Conservation (phyloP, 2,113 vertebrate genomes). For the Paracanthobrama guichenoti region DNA sequence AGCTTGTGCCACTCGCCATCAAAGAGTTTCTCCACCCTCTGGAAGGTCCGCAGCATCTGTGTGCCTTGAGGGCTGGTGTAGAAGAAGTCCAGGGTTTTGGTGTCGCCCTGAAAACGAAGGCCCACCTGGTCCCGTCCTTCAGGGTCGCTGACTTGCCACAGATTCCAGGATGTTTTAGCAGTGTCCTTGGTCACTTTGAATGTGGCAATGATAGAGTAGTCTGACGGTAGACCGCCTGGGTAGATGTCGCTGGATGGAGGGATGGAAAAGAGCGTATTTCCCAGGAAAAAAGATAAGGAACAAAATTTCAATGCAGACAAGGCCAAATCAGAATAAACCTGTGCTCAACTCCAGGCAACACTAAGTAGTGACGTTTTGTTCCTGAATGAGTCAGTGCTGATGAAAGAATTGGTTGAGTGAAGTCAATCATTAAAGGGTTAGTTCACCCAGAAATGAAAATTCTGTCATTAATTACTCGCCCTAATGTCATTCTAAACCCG, state of each 20-base stretch:
- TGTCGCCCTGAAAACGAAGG: constrained; percentile 68
- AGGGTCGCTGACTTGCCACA: constrained; percentile 76
- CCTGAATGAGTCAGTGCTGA: neutral
- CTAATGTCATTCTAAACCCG: too few species aligned
- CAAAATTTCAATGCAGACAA: neutral
- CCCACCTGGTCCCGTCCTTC: constrained; percentile 65
- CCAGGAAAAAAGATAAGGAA: neutral
- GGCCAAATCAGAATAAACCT: neutral
- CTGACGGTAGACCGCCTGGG: constrained; percentile 70
- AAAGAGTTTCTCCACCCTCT: constrained; percentile 68
- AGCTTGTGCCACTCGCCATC: constrained; percentile 77
- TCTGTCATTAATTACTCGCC: too few species aligned
- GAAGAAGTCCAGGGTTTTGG: constrained; percentile 69
- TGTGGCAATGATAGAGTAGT: constrained; percentile 73
- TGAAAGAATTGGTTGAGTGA: neutral
- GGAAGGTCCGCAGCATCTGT: constrained; percentile 67
- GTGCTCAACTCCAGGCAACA: neutral
- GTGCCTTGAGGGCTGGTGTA: constrained; percentile 57
- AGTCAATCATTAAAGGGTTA: neutral
- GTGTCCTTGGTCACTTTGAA: constrained; percentile 73
- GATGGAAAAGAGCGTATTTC: neutral
- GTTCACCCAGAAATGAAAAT: too few species aligned
- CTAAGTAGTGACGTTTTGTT: neutral
- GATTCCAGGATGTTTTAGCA: constrained; percentile 67
- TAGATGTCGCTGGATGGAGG: constrained; percentile 65